A percentile compares a stretch with the other conserved stretches of the same genome.
These are phyloP conservation scores for Rhineura floridana DNA, from an alignment of 2,113 vertebrate species.

Conservation along the genomic window DNA sequence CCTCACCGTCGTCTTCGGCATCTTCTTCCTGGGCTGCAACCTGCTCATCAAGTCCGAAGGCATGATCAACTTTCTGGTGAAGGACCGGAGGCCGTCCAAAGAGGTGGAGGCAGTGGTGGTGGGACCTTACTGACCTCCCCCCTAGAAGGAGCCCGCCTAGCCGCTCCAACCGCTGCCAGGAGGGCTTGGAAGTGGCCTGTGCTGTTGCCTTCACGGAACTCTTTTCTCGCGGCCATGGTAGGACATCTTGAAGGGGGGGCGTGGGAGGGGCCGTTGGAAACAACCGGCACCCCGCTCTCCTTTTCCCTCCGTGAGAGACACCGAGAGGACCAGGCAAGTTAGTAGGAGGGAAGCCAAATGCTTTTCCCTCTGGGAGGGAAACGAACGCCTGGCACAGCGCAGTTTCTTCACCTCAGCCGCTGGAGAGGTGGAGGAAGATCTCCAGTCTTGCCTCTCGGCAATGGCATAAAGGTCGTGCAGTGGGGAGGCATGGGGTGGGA, in stretches of 20 bases:
- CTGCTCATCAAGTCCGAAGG: slow-evolving; percentile 98
- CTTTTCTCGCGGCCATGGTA: not conserved
- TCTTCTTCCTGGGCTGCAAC: slow-evolving; percentile 97
- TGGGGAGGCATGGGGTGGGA: no score
- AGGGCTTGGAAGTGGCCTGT: not conserved
- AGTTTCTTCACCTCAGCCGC: not conserved
- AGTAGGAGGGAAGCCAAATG: not conserved
- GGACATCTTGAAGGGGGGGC: not conserved
- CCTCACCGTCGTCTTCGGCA: slow-evolving; percentile 96
- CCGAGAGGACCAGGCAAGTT: not conserved
- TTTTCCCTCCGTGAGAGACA: no score
- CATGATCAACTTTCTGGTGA: slow-evolving; percentile 98
- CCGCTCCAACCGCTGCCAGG: slow-evolving; percentile 9
- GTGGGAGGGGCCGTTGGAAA: not conserved
- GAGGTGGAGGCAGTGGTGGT: slow-evolving; percentile 93
- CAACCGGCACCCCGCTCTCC: not conserved
- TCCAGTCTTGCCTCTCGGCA: not conserved
- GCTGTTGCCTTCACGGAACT: not conserved
- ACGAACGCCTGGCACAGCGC: no score
- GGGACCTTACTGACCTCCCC: slow-evolving; percentile 84
- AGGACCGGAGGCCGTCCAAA: slow-evolving; percentile 94
- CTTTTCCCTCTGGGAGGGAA: not conserved
- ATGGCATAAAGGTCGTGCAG: no score
- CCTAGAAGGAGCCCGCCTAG: not conserved
- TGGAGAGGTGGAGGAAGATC: not conserved